Evolutionary conservation across 2,113 vertebrate species (phyloP).

Genomic region (Tragelaphus scriptus): DNA sequence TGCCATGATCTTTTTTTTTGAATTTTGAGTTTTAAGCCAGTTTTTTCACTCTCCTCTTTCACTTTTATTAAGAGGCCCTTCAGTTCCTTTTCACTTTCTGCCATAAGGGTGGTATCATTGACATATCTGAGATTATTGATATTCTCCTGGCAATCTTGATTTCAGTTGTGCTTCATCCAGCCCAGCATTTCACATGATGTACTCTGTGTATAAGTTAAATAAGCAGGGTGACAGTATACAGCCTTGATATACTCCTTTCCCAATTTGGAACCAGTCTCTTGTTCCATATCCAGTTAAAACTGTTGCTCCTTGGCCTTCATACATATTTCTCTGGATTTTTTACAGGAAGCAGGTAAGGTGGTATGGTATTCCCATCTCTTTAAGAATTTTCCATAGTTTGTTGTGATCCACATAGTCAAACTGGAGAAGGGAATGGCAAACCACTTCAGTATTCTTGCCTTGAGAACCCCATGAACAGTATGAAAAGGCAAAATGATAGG

Average conservation of each 20-base stretch:
- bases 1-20: background rate
- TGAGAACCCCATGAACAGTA: no score
- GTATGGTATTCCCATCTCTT: background rate
- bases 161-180: background rate
- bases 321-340: background rate
- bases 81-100: background rate
- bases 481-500: no score
- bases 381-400: background rate
- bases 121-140: background rate
- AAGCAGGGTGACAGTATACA: background rate
- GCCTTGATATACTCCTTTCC: background rate
- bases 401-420: background rate
- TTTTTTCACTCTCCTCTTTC: background rate
- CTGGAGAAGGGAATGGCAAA: no score
- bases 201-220: background rate
- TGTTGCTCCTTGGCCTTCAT: background rate
- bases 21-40: background rate
- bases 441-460: no score
- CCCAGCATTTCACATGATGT: background rate
- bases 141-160: background rate
- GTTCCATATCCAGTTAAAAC: background rate
- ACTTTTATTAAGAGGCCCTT: background rate
- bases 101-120: background rate
- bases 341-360: background rate
- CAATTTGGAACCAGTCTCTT: background rate